Evolutionary conservation across 1,140 invertebrate species (phyloP).

Genomic region (Wiebesia pumilae): DNA sequence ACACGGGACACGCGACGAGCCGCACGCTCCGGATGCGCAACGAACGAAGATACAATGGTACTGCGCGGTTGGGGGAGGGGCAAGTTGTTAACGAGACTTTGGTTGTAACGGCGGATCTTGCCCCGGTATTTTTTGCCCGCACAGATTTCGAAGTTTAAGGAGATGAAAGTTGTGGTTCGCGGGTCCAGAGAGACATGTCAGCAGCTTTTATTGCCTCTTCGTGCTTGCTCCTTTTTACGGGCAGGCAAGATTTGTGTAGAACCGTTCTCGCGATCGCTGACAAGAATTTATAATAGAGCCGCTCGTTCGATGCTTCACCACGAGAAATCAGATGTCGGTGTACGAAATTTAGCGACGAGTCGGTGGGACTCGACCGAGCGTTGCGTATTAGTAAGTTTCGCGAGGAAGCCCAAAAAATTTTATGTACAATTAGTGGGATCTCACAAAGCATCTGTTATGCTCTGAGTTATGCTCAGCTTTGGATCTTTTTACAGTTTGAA

Average conservation of each 20-base stretch:
- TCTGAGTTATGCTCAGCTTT: background rate
- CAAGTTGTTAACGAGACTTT: constrained; percentile 6
- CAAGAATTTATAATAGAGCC: background rate
- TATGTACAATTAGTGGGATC: constrained; percentile 1
- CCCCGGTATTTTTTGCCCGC: background rate
- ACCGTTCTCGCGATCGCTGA: background rate
- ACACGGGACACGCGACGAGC: background rate
- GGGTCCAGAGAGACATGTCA: background rate
- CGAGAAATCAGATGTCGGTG: background rate
- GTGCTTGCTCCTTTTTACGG: background rate
- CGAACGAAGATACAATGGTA: background rate
- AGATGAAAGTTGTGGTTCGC: constrained; percentile 25
- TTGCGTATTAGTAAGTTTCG: background rate
- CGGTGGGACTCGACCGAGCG: background rate
- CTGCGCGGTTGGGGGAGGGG: background rate
- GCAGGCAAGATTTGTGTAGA: background rate
- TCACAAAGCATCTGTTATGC: background rate
- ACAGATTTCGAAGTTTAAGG: constrained; percentile 22
- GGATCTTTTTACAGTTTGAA: background rate
- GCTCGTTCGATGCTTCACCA: background rate
- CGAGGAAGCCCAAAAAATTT: background rate
- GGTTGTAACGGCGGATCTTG: constrained; percentile 8
- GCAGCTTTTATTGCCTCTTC: background rate
- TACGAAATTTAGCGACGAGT: background rate
- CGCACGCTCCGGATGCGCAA: background rate